A percentile compares a stretch with the other conserved stretches of the same genome.
Conservation (phyloP, 92 coral and sea anemone genomes). For the Galaxea fascicularis region DNA sequence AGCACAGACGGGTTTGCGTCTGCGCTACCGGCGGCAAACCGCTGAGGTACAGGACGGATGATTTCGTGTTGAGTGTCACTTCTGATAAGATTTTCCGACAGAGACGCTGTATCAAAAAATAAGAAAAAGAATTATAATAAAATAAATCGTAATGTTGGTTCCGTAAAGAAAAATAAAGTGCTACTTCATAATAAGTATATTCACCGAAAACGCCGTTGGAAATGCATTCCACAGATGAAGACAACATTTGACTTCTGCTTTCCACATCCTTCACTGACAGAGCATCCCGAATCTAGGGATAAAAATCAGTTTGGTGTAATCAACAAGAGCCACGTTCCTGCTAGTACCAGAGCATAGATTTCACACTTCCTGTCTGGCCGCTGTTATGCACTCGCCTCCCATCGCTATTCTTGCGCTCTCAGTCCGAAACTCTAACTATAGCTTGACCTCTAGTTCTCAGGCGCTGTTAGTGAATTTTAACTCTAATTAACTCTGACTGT, state of each 20-base stretch:
- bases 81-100: constrained; percentile 21
- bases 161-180: background rate
- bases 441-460: too few relatives aligned
- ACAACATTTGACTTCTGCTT: background rate
- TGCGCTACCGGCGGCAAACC: constrained; percentile 82
- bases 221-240: constrained; percentile 45
- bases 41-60: constrained; percentile 47
- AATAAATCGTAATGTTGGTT: background rate
- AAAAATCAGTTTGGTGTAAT: background rate
- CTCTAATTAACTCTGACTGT: too few relatives aligned
- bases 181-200: background rate
- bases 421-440: too few relatives aligned
- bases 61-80: background rate
- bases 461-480: too few relatives aligned
- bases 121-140: background rate
- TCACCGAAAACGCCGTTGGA: constrained; percentile 43
- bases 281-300: constrained; percentile 13
- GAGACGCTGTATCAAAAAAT: constrained; percentile 18
- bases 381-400: too few relatives aligned
- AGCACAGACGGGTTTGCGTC: constrained; percentile 61
- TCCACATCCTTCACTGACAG: background rate
- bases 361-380: too few relatives aligned
- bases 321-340: too few relatives aligned
- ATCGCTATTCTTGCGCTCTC: too few relatives aligned
- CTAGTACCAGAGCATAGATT: too few relatives aligned